Evolutionary conservation across 1,140 invertebrate genomes (phyloP).

Genomic region (Drosophila lacertosa): DNA sequence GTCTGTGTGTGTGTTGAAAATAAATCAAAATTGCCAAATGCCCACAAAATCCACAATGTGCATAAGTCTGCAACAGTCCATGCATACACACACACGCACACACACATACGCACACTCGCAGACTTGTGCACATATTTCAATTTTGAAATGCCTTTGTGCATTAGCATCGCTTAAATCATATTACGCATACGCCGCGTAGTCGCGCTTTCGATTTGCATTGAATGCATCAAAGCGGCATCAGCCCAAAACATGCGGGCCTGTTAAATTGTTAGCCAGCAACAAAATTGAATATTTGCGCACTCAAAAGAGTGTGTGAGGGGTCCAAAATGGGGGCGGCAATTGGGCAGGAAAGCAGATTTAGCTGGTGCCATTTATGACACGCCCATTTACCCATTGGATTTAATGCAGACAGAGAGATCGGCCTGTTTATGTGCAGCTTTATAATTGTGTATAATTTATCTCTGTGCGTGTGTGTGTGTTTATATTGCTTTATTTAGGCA

Average conservation of each 20-base stretch:
- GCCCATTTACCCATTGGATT: constrained; percentile 22
- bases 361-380: constrained; percentile 22
- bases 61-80: constrained; percentile 29
- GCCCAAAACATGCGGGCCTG: constrained; percentile 21
- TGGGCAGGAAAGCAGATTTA: no score
- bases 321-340: no score
- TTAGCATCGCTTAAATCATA: constrained; percentile 78
- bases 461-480: no score
- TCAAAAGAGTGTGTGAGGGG: no score
- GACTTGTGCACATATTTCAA: constrained; percentile 58
- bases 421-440: not conserved
- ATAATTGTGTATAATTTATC: constrained; percentile 21
- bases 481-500: not conserved
- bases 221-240: constrained; percentile 43
- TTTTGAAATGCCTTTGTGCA: constrained; percentile 79
- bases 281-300: constrained; percentile 28
- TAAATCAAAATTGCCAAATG: constrained; percentile 79
- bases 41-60: constrained; percentile 54
- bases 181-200: constrained; percentile 71
- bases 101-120: constrained; percentile 10
- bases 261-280: constrained; percentile 69
- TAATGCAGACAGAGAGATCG: not conserved
- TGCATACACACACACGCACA: constrained; percentile 3
- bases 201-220: constrained; percentile 35
- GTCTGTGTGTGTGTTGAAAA: constrained; percentile 40